These are phyloP conservation scores for Ctenochaetus hawaiiensis DNA, from an alignment of 2,797 vertebrate genomes.

Conservation along the genomic window DNA sequence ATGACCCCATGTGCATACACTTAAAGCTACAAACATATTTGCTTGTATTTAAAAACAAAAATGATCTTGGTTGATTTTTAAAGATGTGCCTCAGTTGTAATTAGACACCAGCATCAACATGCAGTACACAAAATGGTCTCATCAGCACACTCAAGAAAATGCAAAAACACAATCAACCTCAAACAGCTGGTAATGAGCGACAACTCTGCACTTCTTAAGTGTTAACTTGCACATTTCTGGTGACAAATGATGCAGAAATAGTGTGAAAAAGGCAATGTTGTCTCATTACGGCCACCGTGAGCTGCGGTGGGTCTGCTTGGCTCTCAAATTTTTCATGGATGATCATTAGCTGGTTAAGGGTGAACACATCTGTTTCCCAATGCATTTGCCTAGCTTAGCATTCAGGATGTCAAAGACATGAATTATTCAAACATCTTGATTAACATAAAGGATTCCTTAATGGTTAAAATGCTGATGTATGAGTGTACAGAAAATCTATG, in stretches of 20 bases:
- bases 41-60: slow-evolving; percentile 42
- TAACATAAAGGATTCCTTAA: slow-evolving; percentile 63
- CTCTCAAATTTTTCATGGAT: slow-evolving; percentile 49
- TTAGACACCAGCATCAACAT: slow-evolving; percentile 22
- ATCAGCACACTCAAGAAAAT: slow-evolving; percentile 49
- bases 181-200: slow-evolving; percentile 66
- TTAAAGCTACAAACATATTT: slow-evolving; percentile 46
- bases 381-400: slow-evolving; percentile 49
- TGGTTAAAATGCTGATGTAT: slow-evolving; percentile 62
- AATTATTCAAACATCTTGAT: slow-evolving; percentile 73
- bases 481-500: slow-evolving; percentile 47
- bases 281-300: slow-evolving; percentile 56
- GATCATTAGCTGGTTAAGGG: slow-evolving; percentile 66
- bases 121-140: slow-evolving; percentile 35
- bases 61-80: slow-evolving; percentile 14
- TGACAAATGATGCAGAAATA: slow-evolving; percentile 70
- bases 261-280: slow-evolving; percentile 49
- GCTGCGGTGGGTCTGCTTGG: slow-evolving; percentile 49
- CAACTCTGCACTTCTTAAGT: slow-evolving; percentile 54
- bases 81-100: slow-evolving; percentile 41
- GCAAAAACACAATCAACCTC: slow-evolving; percentile 53
- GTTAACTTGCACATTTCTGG: slow-evolving; percentile 57
- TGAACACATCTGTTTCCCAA: slow-evolving; percentile 71
- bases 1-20: slow-evolving; percentile 53
- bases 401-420: slow-evolving; percentile 62